Percentiles rank a stretch among this genome's conserved stretches.
Evolutionary conservation across 2,113 vertebrate genomes (phyloP).

Genomic region (Chaetorhynchus papuensis): DNA sequence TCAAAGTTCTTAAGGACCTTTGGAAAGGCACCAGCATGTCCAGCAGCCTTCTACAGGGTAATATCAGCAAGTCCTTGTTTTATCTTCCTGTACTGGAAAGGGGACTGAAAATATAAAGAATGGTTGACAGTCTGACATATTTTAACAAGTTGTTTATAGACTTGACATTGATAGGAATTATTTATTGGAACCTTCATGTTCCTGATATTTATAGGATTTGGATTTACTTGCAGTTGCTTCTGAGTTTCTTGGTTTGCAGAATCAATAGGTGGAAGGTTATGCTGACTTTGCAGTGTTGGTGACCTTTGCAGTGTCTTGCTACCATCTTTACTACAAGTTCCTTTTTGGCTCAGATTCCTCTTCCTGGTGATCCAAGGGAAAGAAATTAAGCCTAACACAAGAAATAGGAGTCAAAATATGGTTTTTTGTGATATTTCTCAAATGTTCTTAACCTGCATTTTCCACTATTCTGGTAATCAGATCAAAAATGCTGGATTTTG

Average conservation of each 20-base stretch:
- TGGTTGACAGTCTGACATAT: neutral
- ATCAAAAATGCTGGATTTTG: neutral
- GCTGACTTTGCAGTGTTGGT: neutral
- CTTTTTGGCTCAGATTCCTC: neutral
- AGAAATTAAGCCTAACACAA: neutral
- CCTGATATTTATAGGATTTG: slow-evolving; percentile 14
- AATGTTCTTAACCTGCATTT: neutral
- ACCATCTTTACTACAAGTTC: neutral
- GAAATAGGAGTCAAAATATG: neutral
- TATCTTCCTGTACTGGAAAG: neutral
- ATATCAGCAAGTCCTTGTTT: neutral
- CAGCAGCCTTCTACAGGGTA: neutral
- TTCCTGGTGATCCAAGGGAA: neutral
- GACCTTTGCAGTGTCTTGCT: neutral
- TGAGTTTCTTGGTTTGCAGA: neutral
- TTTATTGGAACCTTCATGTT: slow-evolving; percentile 10
- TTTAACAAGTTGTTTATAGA: slow-evolving; percentile 30
- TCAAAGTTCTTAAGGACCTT: neutral
- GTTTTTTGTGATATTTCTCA: neutral
- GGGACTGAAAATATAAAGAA: neutral
- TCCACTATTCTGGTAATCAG: neutral
- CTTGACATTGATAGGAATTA: neutral
- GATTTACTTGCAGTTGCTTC: slow-evolving; percentile 3
- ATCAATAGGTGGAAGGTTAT: neutral
- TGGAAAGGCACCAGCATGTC: neutral